These are phyloP conservation scores for Salvelinus alpinus DNA, from an alignment of 2,113 vertebrate species.

Conservation along the genomic window DNA sequence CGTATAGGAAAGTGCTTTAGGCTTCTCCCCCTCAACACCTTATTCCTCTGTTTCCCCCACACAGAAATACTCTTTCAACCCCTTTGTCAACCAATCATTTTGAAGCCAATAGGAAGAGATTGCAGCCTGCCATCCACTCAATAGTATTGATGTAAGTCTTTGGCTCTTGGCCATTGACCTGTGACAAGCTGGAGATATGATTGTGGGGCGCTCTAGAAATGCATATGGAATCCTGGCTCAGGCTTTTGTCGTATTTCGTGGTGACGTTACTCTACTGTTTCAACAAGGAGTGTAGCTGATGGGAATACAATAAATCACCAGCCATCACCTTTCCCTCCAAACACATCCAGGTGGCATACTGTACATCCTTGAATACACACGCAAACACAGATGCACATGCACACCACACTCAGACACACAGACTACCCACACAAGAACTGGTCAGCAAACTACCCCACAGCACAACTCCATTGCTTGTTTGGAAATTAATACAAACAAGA, in stretches of 20 bases:
- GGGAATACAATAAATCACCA: neutral
- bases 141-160: slow-evolving; percentile 29
- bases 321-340: no score
- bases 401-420: slow-evolving; percentile 8
- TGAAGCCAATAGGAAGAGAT: slow-evolving; percentile 13
- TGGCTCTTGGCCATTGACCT: neutral
- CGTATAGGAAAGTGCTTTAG: neutral
- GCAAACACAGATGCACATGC: neutral
- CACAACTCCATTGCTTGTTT: neutral
- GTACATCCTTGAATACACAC: neutral
- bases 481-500: neutral
- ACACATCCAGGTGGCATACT: neutral
- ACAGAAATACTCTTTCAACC: slow-evolving; percentile 10
- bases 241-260: neutral
- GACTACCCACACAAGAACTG: neutral
- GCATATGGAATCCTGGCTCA: neutral
- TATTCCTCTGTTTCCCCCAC: neutral
- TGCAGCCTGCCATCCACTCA: slow-evolving; percentile 9
- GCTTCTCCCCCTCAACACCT: neutral
- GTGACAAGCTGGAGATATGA: slow-evolving; percentile 6
- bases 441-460: neutral
- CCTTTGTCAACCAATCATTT: slow-evolving; percentile 8
- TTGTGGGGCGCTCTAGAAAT: neutral
- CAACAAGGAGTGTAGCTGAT: neutral
- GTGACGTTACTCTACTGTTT: neutral